Evolutionary conservation across 2,113 vertebrate species (phyloP).

Genomic region (Hemibates koningsi): DNA sequence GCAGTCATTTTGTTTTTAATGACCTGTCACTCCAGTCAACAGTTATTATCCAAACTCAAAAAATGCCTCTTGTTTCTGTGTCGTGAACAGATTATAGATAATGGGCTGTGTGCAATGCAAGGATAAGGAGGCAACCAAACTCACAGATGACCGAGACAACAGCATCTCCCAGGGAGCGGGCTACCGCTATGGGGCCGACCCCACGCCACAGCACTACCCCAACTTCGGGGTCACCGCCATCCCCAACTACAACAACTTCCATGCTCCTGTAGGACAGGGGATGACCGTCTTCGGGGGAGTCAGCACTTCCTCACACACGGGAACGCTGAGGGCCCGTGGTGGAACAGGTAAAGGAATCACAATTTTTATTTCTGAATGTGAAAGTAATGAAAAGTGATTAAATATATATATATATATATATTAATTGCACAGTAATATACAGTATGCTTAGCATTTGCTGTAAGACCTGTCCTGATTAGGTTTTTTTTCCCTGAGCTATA

Average conservation of each 20-base stretch:
- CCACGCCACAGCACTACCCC: conserved; percentile 88
- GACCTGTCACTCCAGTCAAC: not conserved
- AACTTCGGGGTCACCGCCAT: conserved; percentile 87
- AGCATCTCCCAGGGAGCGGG: conserved; percentile 84
- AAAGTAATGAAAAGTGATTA: not conserved
- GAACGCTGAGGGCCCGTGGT: conserved; percentile 85
- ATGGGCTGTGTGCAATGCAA: conserved; percentile 99
- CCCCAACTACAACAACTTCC: conserved; percentile 96
- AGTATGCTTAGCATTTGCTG: not conserved
- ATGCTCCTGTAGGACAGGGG: conserved; percentile 80
- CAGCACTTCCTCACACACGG: conserved; percentile 86
- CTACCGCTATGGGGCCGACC: conserved; percentile 91
- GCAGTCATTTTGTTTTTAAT: not conserved
- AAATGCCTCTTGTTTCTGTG: not conserved
- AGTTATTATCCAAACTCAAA: not conserved
- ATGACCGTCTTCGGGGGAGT: conserved; percentile 90
- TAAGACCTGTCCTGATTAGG: not conserved
- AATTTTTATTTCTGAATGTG: not conserved
- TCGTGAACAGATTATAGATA: conserved; percentile 82
- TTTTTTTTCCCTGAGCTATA: not conserved
- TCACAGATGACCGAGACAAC: conserved; percentile 83
- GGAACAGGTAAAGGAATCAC: conserved; percentile 80
- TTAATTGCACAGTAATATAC: not conserved
- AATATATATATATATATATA: not conserved
- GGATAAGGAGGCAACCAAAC: conserved; percentile 96